Evolutionary conservation across 2,113 vertebrate genomes (phyloP).

Genomic region (Prionailurus bengalensis): DNA sequence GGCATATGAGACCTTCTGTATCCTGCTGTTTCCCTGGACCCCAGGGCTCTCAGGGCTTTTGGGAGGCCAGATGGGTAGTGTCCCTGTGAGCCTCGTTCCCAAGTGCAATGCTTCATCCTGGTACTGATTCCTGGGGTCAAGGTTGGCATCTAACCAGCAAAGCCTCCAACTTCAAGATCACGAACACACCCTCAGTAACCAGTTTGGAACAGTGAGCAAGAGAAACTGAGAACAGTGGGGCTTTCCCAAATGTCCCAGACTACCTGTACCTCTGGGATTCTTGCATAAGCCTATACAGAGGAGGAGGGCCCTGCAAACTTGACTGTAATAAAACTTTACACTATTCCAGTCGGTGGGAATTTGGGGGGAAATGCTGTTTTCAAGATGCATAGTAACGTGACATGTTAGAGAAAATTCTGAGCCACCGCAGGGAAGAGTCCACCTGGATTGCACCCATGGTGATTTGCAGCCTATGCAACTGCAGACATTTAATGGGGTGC

Average conservation of each 20-base stretch:
- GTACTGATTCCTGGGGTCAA: background rate
- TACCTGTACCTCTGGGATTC: background rate
- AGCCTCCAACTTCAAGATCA: background rate
- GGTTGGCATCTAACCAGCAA: background rate
- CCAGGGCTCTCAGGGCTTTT: background rate
- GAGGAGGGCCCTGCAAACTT: background rate
- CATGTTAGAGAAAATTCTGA: slow-evolving; percentile 54
- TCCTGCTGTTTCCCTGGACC: background rate
- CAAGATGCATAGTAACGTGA: background rate
- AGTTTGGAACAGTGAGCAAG: background rate
- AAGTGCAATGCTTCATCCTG: background rate
- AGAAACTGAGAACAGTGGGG: background rate
- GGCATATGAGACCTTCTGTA: background rate
- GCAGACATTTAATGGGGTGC: background rate
- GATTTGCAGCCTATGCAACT: background rate
- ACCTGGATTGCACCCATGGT: background rate
- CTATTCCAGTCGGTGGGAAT: background rate
- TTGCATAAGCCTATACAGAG: background rate
- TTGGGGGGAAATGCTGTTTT: background rate
- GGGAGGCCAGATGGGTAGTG: background rate
- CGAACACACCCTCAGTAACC: background rate
- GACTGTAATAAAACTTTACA: slow-evolving; percentile 4
- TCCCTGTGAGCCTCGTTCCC: background rate
- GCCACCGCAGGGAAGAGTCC: background rate
- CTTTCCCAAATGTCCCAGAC: background rate